A percentile compares a stretch with the other conserved stretches of the same genome.
These are phyloP conservation scores for Magallana ariakensis DNA, from an alignment of 1,140 invertebrate genomes.

Conservation along the genomic window DNA sequence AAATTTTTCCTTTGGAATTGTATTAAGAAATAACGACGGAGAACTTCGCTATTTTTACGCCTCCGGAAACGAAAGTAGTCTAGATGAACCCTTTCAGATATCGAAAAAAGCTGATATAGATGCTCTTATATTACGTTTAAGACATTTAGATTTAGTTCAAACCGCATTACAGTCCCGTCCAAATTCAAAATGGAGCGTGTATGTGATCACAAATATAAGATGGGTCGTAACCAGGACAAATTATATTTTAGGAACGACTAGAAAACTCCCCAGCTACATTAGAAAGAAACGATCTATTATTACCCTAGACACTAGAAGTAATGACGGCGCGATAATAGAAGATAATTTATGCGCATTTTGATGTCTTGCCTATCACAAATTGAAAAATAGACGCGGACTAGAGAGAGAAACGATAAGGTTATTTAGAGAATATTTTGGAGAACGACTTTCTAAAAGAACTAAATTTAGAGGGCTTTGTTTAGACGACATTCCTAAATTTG, in stretches of 20 bases:
- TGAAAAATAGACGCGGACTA: not conserved
- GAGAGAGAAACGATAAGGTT: not conserved
- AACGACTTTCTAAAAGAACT: not conserved
- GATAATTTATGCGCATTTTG: slow-evolving; percentile 29
- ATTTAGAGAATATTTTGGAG: slow-evolving; percentile 21
- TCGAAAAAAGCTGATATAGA: not conserved
- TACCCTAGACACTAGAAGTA: not conserved
- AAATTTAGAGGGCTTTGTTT: not conserved
- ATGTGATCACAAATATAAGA: not conserved
- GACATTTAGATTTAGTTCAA: not conserved
- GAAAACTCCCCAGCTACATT: slow-evolving; percentile 2
- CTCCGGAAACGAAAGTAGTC: slow-evolving; percentile 6
- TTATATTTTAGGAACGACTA: not conserved
- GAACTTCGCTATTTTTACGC: slow-evolving; percentile 14
- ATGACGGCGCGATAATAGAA: not conserved
- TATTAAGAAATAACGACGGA: not conserved
- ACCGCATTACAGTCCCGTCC: not conserved
- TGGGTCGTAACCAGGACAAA: slow-evolving; percentile 1
- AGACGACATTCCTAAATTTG: not conserved
- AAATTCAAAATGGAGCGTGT: slow-evolving; percentile 14
- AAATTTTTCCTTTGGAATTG: slow-evolving; percentile 2
- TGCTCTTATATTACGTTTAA: not conserved
- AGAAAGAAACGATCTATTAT: not conserved
- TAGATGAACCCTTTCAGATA: not conserved
- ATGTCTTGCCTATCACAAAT: slow-evolving; percentile 26